Percentiles rank a stretch among this genome's conserved stretches.
phyloP scores from a whole-genome alignment of 2,797 vertebrate species.

The Austrolebias charrua region DNA sequence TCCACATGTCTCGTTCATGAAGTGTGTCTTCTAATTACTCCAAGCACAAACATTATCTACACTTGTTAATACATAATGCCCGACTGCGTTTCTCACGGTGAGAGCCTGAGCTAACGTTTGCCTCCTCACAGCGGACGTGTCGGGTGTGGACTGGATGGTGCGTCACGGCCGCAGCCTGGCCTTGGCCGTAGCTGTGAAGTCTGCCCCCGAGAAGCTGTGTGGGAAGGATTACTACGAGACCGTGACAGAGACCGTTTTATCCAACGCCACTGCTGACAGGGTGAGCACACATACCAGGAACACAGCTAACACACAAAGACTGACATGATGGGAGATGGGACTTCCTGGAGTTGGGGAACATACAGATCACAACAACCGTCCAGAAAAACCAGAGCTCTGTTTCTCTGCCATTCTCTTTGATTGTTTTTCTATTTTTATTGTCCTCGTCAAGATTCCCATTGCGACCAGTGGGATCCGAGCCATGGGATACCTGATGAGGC shows the following conservation, averaged over 20 bases:
- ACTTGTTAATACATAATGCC: not conserved
- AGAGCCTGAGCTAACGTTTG: not conserved
- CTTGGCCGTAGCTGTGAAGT: slow-evolving; percentile 87
- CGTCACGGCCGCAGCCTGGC: slow-evolving; percentile 94
- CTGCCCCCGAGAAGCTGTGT: slow-evolving; percentile 86
- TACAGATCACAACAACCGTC: no score
- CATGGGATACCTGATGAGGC: slow-evolving; percentile 92
- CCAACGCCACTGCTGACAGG: slow-evolving; percentile 90
- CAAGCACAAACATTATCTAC: no score
- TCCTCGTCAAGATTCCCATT: slow-evolving; percentile 80
- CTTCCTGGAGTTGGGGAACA: not conserved
- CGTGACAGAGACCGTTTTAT: slow-evolving; percentile 86
- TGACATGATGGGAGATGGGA: not conserved
- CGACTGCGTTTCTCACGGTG: not conserved
- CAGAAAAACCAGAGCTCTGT: no score
- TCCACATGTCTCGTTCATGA: no score
- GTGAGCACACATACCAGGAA: slow-evolving; percentile 70
- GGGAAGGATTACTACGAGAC: slow-evolving; percentile 81
- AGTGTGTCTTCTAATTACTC: no score
- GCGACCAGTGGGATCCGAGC: slow-evolving; percentile 92
- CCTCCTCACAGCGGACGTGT: slow-evolving; percentile 84
- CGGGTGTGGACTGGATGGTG: slow-evolving; percentile 99
- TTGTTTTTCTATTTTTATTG: not conserved
- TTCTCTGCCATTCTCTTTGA: not conserved
- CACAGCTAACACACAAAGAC: not conserved